These are phyloP conservation scores for Megalonaias nervosa DNA, from an alignment of 1,140 invertebrate species.

Conservation along the genomic window DNA sequence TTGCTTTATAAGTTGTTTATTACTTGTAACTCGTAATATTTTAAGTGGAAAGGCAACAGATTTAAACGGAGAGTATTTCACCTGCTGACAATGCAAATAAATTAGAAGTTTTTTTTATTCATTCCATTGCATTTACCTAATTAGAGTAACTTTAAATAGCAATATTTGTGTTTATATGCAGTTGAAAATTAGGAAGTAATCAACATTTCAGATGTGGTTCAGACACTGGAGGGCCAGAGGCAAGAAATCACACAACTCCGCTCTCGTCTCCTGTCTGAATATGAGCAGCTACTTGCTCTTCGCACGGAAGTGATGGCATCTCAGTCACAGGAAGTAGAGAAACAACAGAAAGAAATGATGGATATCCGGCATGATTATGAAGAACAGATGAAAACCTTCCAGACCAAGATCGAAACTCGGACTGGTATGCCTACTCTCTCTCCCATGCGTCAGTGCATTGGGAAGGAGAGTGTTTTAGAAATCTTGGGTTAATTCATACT, in stretches of 20 bases:
- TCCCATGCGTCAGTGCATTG: background rate
- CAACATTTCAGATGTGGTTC: constrained; percentile 46
- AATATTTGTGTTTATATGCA: no score
- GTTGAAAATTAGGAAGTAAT: no score
- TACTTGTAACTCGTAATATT: no score
- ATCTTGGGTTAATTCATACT: no score
- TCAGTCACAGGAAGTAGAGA: constrained; percentile 51
- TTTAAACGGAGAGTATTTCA: no score
- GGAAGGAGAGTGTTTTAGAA: no score
- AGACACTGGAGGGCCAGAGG: constrained; percentile 50
- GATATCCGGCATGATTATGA: constrained; percentile 52
- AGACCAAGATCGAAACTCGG: constrained; percentile 35
- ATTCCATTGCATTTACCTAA: no score
- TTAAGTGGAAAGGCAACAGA: no score
- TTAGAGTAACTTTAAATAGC: no score
- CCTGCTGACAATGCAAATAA: no score
- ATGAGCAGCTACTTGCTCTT: constrained; percentile 48
- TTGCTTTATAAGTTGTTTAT: no score
- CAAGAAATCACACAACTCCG: constrained; percentile 54
- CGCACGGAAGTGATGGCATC: constrained; percentile 43
- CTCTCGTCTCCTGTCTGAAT: constrained; percentile 49
- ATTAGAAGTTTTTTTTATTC: no score
- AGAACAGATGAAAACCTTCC: constrained; percentile 47
- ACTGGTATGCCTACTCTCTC: constrained; percentile 26
- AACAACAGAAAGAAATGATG: constrained; percentile 55